Base-by-base conservation (phyloP, 2,113 vertebrate species). In the Stegastes partitus region DNA sequence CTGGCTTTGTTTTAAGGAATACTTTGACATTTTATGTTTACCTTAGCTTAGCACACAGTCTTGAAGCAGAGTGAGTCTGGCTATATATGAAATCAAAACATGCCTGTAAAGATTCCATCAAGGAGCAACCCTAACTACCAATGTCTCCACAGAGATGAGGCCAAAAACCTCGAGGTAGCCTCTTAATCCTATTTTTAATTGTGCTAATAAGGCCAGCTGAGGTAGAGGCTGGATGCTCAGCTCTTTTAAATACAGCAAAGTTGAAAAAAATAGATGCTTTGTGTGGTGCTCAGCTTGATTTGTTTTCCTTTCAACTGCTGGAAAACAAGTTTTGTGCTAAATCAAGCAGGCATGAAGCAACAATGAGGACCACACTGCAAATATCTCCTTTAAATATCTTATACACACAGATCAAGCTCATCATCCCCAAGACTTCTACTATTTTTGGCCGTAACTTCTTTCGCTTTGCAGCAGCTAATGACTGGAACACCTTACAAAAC, bases 101-200 rank as follows among this genome's bases (percentile, higher is more conserved):
- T 34, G 31, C 6, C 31, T 34, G 8, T 9, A 15, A 15, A 8
- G 39, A 16, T n/a, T 19, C 18, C 26, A 28, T 23, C 19, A 21
- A 49, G 53, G 34, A 19, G 16, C 4, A 19, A 34, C 31, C 31
- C 31, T 31, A 45, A 6, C 42, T 28, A 5, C 11, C 25, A n/a
- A 57, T 15, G 39, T 51, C 7, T 11, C 49, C 11, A 34, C 25
- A 62, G 25, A 59, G 53, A 53, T 11, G 39, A 16, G 26, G 28
- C 21, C 21, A 68, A 34, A n/a, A 19, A 18, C 21, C 63, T 57
- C 16, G 8, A 56, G 61, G 14, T 15, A 31, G 21, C 49, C 26
- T 51, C 37, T 68, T 57, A 74, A 68, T 49, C 70, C 28, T 5
- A 11, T 23, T 63, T 53, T 21, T 61, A 55, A 70, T 56, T 49